A percentile compares a stretch with the other conserved stretches of the same genome.
These are phyloP conservation scores for Vannuccia rotundouncinata DNA, from an alignment of 2,888 invertebrate genomes.

Conservation along the genomic window DNA sequence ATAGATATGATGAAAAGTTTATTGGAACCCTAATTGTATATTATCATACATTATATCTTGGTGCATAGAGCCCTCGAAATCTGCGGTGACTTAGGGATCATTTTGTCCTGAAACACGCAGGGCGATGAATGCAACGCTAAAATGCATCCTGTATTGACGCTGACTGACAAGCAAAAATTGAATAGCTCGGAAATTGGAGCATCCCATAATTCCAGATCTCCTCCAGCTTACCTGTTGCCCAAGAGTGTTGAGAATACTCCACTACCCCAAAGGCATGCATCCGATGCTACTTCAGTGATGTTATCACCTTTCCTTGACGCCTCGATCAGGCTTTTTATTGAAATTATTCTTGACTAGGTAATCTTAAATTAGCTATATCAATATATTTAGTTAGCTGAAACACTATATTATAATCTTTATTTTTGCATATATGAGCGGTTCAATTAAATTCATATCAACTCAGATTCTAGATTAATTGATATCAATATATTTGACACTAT, in stretches of 20 bases:
- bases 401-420: too few relatives aligned
- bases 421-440: too few relatives aligned
- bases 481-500: too few relatives aligned
- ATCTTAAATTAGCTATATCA: too few relatives aligned
- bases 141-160: constrained; percentile 14
- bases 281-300: neutral
- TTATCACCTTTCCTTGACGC: constrained; percentile 15
- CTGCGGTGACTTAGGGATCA: too few relatives aligned
- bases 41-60: neutral
- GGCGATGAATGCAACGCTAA: neutral
- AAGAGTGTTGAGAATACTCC: neutral
- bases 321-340: neutral
- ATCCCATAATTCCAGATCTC: neutral
- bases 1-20: too few relatives aligned
- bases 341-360: too few relatives aligned
- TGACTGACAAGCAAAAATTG: neutral
- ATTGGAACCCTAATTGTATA: too few relatives aligned
- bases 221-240: neutral
- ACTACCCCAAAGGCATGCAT: neutral
- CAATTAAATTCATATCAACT: too few relatives aligned
- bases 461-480: too few relatives aligned
- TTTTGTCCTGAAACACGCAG: neutral
- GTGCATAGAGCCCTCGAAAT: neutral
- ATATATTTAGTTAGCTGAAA: too few relatives aligned
- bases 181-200: neutral